These are phyloP conservation scores for Alviniconcha marisindica DNA, from an alignment of 1,140 invertebrate species.

Conservation along the genomic window DNA sequence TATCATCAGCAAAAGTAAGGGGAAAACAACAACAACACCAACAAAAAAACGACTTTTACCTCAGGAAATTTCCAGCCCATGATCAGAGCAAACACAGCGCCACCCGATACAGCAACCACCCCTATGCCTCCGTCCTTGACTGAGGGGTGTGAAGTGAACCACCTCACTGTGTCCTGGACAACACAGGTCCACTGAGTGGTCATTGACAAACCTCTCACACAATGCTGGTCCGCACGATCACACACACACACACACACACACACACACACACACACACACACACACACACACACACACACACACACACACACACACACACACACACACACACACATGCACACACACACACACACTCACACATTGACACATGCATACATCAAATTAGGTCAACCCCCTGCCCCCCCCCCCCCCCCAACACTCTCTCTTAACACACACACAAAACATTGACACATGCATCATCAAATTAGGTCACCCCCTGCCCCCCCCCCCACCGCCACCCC, in stretches of 20 bases:
- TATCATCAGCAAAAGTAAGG: too few species aligned
- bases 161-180: constrained; percentile 56
- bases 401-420: too few species aligned
- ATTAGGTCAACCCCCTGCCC: too few species aligned
- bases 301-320: too few species aligned
- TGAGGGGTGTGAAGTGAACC: constrained; percentile 42
- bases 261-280: neutral
- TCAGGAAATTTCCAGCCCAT: constrained; percentile 46
- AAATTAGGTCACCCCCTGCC: too few species aligned
- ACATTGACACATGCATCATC: neutral
- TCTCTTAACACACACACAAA: too few species aligned
- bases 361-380: neutral
- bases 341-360: too few species aligned
- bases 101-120: constrained; percentile 50
- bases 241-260: neutral
- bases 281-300: neutral
- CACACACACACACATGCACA: too few species aligned
- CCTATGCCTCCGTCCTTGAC: constrained; percentile 51
- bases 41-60: too few species aligned
- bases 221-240: neutral
- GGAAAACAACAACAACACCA: too few species aligned
- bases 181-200: neutral
- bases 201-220: neutral
- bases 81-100: constrained; percentile 45
- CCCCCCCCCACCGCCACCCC: neutral